Evolutionary conservation across 2,888 invertebrate genomes (phyloP).

Genomic region (Nematopogon swammerdamellus): DNA sequence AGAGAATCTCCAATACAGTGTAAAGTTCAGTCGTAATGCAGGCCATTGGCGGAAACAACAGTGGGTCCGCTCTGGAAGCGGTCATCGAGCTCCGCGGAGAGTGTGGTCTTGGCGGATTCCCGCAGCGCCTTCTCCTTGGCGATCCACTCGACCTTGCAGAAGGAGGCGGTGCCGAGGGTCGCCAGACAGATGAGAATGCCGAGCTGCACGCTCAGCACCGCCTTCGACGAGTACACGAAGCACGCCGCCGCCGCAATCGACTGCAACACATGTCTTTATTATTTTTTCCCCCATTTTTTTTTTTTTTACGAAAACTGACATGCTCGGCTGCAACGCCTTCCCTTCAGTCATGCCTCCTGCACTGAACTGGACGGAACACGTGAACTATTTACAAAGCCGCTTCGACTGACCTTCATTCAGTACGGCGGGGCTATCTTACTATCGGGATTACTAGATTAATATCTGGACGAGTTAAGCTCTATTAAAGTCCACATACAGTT

Average conservation of each 20-base stretch:
- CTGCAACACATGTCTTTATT: no score
- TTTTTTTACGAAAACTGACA: no score
- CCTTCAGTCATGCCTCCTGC: no score
- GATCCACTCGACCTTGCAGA: slow-evolving; percentile 73
- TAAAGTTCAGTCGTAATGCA: neutral
- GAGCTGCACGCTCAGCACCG: slow-evolving; percentile 71
- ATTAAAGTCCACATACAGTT: no score
- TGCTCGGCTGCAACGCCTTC: neutral
- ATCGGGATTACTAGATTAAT: no score
- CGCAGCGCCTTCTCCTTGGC: slow-evolving; percentile 17
- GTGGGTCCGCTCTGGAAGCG: slow-evolving; percentile 14
- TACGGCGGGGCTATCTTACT: no score
- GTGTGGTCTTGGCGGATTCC: slow-evolving; percentile 28
- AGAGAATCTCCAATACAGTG: no score
- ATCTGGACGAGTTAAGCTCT: no score
- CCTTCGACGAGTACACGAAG: slow-evolving; percentile 76
- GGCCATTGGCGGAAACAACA: neutral
- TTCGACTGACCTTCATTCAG: no score
- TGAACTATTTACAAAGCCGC: no score
- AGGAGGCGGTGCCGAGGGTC: slow-evolving; percentile 70
- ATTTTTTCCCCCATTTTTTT: no score
- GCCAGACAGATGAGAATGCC: slow-evolving; percentile 67
- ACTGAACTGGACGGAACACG: no score
- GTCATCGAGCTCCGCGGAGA: slow-evolving; percentile 26
- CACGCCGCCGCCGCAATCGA: slow-evolving; percentile 82